These are phyloP conservation scores for Calidris pygmaea DNA, from an alignment of 2,113 vertebrate species.

Conservation along the genomic window DNA sequence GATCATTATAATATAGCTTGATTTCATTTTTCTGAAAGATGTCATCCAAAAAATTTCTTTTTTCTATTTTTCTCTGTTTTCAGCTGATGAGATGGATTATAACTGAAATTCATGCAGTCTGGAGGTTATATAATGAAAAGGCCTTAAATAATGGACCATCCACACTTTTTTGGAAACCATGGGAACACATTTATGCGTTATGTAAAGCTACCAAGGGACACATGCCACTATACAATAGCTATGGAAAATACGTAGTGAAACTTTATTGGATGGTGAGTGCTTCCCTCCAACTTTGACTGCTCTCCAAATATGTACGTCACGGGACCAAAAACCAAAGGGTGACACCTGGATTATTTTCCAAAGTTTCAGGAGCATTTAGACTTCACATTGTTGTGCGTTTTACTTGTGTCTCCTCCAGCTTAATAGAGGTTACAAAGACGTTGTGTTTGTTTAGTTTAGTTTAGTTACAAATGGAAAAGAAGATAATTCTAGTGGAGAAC, in stretches of 20 bases:
- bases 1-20: neutral
- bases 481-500: neutral
- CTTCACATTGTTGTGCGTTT: neutral
- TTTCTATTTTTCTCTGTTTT: neutral
- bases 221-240: slow-evolving; percentile 85
- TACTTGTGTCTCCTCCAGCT: neutral
- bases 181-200: slow-evolving; percentile 93
- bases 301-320: neutral
- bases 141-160: slow-evolving; percentile 26
- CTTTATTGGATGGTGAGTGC: slow-evolving; percentile 94
- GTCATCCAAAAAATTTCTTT: neutral
- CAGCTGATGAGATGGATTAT: slow-evolving; percentile 93
- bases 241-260: slow-evolving; percentile 90
- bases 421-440: neutral
- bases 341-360: neutral
- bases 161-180: slow-evolving; percentile 83
- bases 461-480: neutral
- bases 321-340: neutral
- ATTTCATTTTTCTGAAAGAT: neutral
- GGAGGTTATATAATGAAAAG: slow-evolving; percentile 75
- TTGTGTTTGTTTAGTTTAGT: neutral
- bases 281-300: neutral
- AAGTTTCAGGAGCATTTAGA: neutral
- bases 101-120: slow-evolving; percentile 86
- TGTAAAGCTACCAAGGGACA: slow-evolving; percentile 84